A percentile compares a stretch with the other conserved stretches of the same genome.
phyloP scores from a whole-genome alignment of 2,888 invertebrate genomes.

The Nematopogon swammerdamellus region DNA sequence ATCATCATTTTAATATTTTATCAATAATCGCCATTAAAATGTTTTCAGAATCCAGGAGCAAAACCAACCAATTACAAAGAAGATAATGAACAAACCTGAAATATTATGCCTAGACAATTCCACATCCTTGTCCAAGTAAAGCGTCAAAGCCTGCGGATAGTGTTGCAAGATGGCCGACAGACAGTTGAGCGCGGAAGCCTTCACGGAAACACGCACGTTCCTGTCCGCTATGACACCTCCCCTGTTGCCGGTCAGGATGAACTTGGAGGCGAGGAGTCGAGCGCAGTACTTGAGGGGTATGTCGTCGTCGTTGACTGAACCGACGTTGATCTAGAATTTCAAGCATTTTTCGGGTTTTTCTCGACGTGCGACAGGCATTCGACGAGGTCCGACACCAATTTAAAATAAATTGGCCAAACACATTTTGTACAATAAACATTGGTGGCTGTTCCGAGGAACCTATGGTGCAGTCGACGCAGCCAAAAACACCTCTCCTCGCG shows the following conservation, averaged over 20 bases:
- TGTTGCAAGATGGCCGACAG: conserved; percentile 71
- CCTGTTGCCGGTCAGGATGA: conserved; percentile 65
- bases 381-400: too few relatives aligned
- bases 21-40: too few relatives aligned
- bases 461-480: too few relatives aligned
- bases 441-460: too few relatives aligned
- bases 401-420: too few relatives aligned
- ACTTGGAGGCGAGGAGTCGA: conserved; percentile 68
- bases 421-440: too few relatives aligned
- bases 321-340: conserved; percentile 68
- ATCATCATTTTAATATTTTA: too few relatives aligned
- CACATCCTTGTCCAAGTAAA: conserved; percentile 60
- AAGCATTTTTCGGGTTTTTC: too few relatives aligned
- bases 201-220: conserved; percentile 82
- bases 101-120: conserved; percentile 36
- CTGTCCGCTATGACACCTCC: conserved; percentile 68
- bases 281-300: conserved; percentile 69
- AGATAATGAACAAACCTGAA: conserved; percentile 25
- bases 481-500: too few relatives aligned
- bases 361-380: too few relatives aligned
- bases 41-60: too few relatives aligned
- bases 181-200: conserved; percentile 81
- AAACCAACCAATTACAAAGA: too few relatives aligned
- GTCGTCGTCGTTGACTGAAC: conserved; percentile 61
- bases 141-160: conserved; percentile 69